A percentile compares a stretch with the other conserved stretches of the same genome.
These are phyloP conservation scores for Bubo scandiacus DNA, from an alignment of 2,113 vertebrate genomes.

Conservation along the genomic window DNA sequence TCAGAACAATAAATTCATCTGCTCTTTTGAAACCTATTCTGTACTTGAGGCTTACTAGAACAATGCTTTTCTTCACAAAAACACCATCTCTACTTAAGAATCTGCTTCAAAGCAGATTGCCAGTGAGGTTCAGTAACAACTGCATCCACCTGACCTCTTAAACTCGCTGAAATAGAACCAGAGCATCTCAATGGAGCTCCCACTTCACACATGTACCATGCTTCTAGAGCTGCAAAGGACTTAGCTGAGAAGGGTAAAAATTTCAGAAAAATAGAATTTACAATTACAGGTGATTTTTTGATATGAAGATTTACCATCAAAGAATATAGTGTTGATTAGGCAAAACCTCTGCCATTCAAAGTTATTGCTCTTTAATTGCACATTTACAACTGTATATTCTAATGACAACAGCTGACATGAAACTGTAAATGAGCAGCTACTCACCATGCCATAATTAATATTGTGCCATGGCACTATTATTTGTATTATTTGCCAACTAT, in stretches of 20 bases:
- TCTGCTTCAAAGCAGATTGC: constrained; percentile 75
- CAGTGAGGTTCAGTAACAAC: constrained; percentile 52
- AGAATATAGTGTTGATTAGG: background rate
- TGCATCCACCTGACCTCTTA: background rate
- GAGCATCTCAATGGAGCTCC: background rate
- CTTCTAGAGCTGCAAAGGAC: background rate
- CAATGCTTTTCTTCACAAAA: constrained; percentile 77
- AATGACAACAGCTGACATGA: background rate
- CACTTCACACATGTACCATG: background rate
- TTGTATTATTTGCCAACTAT: background rate
- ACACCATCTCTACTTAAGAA: constrained; percentile 74
- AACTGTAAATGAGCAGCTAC: background rate
- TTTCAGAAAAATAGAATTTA: background rate
- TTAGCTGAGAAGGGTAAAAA: background rate
- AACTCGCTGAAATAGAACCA: background rate
- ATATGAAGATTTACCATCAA: background rate
- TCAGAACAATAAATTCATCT: constrained; percentile 70
- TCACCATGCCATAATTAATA: background rate
- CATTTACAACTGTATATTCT: background rate
- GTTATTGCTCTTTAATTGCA: background rate
- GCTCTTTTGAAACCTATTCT: constrained; percentile 76
- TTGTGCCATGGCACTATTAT: too few species aligned
- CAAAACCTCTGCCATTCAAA: background rate
- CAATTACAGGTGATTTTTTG: background rate
- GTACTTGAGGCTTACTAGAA: constrained; percentile 71